phyloP scores from a whole-genome alignment of 1,140 invertebrate species.

The Drosophila novamexicana region DNA sequence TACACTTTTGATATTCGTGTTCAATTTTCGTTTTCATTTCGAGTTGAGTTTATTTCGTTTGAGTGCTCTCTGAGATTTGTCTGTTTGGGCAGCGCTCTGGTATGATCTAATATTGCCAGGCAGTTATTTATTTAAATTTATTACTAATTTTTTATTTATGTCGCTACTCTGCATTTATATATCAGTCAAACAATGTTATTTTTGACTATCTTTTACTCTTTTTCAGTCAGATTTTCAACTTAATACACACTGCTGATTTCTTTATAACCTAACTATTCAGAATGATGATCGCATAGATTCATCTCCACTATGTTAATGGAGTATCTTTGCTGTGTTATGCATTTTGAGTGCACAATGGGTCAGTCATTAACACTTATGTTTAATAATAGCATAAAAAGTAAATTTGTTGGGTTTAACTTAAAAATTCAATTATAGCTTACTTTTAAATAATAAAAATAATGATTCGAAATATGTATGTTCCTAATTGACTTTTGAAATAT shows the following conservation, averaged over 20 bases:
- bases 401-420: too few relatives aligned
- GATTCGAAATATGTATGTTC: too few relatives aligned
- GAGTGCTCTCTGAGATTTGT: slow-evolving; percentile 54
- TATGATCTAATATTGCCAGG: slow-evolving; percentile 78
- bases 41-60: slow-evolving; percentile 40
- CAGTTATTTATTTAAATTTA: slow-evolving; percentile 83
- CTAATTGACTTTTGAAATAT: too few relatives aligned
- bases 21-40: slow-evolving; percentile 71
- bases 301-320: slow-evolving; percentile 28
- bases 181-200: slow-evolving; percentile 67
- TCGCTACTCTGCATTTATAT: slow-evolving; percentile 62
- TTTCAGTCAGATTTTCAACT: slow-evolving; percentile 29
- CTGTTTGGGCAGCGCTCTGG: slow-evolving; percentile 2
- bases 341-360: slow-evolving; percentile 23
- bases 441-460: too few relatives aligned
- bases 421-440: too few relatives aligned
- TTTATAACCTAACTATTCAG: slow-evolving; percentile 17
- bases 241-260: slow-evolving; percentile 3
- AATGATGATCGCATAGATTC: slow-evolving; percentile 45
- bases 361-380: slow-evolving; percentile 13
- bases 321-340: slow-evolving; percentile 32
- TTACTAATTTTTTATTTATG: slow-evolving; percentile 78
- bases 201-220: slow-evolving; percentile 32
- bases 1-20: slow-evolving; percentile 25
- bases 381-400: slow-evolving; percentile 11